phyloP scores from a whole-genome alignment of 2,888 invertebrate genomes.

The Orchesella flavescens region DNA sequence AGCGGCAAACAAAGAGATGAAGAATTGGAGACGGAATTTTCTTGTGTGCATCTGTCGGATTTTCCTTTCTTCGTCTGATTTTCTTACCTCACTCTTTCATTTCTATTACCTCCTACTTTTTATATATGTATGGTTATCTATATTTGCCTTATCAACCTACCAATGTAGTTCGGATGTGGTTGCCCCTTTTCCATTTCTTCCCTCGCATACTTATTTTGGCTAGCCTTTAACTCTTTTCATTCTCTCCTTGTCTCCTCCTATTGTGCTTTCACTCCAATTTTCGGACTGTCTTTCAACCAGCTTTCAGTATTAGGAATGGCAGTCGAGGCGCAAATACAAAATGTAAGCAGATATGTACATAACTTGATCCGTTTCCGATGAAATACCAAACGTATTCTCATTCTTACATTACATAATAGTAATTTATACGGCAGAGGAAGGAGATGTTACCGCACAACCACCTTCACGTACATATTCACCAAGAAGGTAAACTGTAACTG shows the following conservation, averaged over 20 bases:
- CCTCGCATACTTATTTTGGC: neutral
- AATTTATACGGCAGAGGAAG: too few species aligned
- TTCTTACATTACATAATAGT: neutral
- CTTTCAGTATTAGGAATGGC: neutral
- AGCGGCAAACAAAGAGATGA: neutral
- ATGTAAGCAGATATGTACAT: neutral
- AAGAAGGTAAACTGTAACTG: too few species aligned
- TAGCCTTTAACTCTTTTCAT: slow-evolving; percentile 1
- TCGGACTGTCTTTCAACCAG: slow-evolving; percentile 3
- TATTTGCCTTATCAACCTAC: neutral
- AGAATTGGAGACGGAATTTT: slow-evolving; percentile 26
- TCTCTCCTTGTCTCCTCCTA: slow-evolving; percentile 25
- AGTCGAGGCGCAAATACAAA: neutral
- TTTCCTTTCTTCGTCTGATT: slow-evolving; percentile 23
- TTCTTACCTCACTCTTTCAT: slow-evolving; percentile 1
- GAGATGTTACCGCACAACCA: too few species aligned
- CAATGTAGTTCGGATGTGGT: neutral
- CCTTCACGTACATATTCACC: too few species aligned
- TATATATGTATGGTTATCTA: neutral
- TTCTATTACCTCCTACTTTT: neutral
- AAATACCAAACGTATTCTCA: neutral
- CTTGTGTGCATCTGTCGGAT: slow-evolving; percentile 21
- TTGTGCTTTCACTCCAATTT: slow-evolving; percentile 44
- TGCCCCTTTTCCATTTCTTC: neutral
- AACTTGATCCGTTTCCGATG: neutral